A percentile compares a stretch with the other conserved stretches of the same genome.
Conservation (phyloP, 2,888 invertebrate genomes). For the Eumacrocentrus americanus region DNA sequence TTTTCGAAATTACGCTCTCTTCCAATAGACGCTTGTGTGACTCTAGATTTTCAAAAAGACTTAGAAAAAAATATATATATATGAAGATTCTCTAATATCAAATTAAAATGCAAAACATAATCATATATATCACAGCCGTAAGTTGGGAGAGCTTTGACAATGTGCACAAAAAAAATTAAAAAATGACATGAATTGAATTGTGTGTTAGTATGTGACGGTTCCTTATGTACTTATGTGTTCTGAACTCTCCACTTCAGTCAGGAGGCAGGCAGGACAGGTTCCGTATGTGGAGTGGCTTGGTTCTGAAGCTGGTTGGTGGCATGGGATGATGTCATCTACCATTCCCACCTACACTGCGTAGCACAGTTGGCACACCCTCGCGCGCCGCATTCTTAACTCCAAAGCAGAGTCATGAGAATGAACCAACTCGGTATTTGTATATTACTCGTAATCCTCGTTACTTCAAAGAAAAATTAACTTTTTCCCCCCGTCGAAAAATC, state of each 20-base stretch:
- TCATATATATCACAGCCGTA: slow-evolving; percentile 45
- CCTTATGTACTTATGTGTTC: slow-evolving; percentile 60
- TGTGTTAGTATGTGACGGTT: slow-evolving; percentile 59
- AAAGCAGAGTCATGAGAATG: slow-evolving; percentile 63
- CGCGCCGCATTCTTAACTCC: slow-evolving; percentile 62
- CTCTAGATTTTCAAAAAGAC: background rate
- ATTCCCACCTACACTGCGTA: slow-evolving; percentile 60
- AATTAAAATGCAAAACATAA: background rate
- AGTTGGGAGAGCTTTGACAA: slow-evolving; percentile 45
- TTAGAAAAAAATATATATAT: background rate
- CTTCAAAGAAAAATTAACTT: slow-evolving; percentile 49
- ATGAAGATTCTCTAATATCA: background rate
- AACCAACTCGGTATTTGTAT: slow-evolving; percentile 63
- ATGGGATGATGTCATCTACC: slow-evolving; percentile 61
- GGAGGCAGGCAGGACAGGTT: slow-evolving; percentile 62
- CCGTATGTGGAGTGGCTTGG: slow-evolving; percentile 60
- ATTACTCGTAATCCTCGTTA: slow-evolving; percentile 62
- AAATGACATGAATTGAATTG: slow-evolving; percentile 42
- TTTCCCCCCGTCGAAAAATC: slow-evolving; percentile 13
- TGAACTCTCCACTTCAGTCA: slow-evolving; percentile 62
- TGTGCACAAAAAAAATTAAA: slow-evolving; percentile 20
- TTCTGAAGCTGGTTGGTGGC: slow-evolving; percentile 61
- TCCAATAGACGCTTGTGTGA: slow-evolving; percentile 2
- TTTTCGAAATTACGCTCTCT: slow-evolving; percentile 6
- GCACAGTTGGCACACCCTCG: slow-evolving; percentile 61